phyloP scores from a whole-genome alignment of 2,113 vertebrate species.

The Nerophis lumbriciformis region DNA sequence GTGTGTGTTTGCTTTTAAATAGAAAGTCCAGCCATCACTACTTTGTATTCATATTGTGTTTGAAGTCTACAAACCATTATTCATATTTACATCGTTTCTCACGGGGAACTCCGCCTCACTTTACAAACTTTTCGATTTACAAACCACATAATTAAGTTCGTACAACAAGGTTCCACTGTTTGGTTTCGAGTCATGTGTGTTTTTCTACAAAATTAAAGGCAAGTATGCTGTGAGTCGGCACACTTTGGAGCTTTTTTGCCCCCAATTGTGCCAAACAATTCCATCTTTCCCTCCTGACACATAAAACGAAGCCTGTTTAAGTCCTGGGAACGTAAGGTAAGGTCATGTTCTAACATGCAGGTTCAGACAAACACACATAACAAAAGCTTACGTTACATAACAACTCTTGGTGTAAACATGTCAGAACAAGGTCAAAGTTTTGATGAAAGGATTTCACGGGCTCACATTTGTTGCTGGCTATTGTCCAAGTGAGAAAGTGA shows the following conservation, averaged over 20 bases:
- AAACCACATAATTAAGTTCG: too few relatives aligned
- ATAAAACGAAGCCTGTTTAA: background rate
- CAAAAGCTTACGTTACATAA: constrained; percentile 17
- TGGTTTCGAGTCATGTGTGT: background rate
- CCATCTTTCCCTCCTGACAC: constrained; percentile 21
- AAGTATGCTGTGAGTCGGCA: constrained; percentile 36
- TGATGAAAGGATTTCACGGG: background rate
- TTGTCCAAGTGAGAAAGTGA: too few relatives aligned
- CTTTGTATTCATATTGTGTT: too few relatives aligned
- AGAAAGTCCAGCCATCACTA: too few relatives aligned
- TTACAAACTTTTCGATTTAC: too few relatives aligned
- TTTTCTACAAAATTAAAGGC: constrained; percentile 1
- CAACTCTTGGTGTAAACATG: constrained; percentile 22
- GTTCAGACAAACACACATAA: constrained; percentile 38
- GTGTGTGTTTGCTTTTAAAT: too few relatives aligned
- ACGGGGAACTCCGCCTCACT: too few relatives aligned
- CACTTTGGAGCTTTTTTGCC: constrained; percentile 29
- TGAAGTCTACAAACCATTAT: too few relatives aligned
- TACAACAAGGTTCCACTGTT: too few relatives aligned
- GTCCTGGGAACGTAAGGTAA: background rate
- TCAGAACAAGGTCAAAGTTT: background rate
- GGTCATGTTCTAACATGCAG: constrained; percentile 30
- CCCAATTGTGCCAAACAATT: constrained; percentile 29
- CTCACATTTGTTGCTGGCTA: too few relatives aligned
- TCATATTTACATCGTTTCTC: too few relatives aligned